Evolutionary conservation across 2,888 invertebrate species (phyloP), one percentile per base, ranked within the genome.

Genomic region (Spatulosminthurus flaviceps): DNA sequence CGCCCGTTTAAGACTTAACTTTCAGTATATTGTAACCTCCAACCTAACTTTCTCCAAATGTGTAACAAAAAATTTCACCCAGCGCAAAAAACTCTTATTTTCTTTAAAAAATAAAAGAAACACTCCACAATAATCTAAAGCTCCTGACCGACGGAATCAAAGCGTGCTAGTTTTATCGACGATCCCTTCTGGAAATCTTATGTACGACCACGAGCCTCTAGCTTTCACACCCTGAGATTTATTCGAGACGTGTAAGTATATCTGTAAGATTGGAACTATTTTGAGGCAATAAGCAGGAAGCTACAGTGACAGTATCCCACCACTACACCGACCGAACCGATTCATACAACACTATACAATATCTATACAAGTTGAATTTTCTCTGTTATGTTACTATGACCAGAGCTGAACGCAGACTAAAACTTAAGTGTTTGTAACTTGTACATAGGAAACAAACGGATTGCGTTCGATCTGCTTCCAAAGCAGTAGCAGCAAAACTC

Each of bases 401-500:
- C 41, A 29, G 41, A 71, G 71, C 41, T 42, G 9, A 71, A 42
- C 22, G 71, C 29, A 22, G n/a, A 69, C 71, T 34, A 71, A 71
- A 71, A 71, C 71, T 71, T 21, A 22, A n/a, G 13, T 28, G 41
- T 42, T 9, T 21, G 41, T 5, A 71, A 41, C 22, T 64, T 7
- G 24, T 64, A 34, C 34, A 34, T 21, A 74, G 73, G 60, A 74
- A 74, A 74, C 26, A 74, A 60, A 60, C 61, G 61, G 61, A 28
- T 60, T 74, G 26, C 61, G 28, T 74, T 74, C 51, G 24, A 64
- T 64, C 64, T 24, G 22, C 64, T 64, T 64, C 24, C 64, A 22
- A 21, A 60, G n/a, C n/a, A n/a, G n/a, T n/a, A n/a, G n/a, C 34
- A 34, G 5, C 19, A 60, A 60, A 4, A 7, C 60, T 60, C 16